Evolutionary conservation across 37 sponge, comb jelly and placozoan genomes (phyloP).

Genomic region (Aplysina aerophoba): DNA sequence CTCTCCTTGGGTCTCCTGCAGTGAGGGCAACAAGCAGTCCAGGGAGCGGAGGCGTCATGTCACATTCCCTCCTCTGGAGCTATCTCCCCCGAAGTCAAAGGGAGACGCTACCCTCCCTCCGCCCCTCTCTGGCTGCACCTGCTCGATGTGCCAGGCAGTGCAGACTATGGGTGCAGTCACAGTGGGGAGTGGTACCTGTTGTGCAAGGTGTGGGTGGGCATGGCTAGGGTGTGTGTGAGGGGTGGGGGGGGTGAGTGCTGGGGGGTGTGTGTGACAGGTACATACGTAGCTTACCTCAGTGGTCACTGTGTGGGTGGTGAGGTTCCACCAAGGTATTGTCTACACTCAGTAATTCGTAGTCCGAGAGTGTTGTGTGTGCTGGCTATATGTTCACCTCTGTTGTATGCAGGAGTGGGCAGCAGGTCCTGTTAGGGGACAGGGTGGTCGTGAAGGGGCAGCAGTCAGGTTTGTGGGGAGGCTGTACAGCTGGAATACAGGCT

Average conservation of each 20-base stretch:
- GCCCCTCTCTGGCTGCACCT: constrained; percentile 75
- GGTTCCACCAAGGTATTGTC: not conserved
- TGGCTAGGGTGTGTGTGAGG: not conserved
- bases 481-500: too few species aligned
- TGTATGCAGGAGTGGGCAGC: constrained; percentile 78
- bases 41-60: constrained; percentile 23
- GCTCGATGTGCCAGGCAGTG: constrained; percentile 77
- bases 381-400: not conserved
- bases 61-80: constrained; percentile 53
- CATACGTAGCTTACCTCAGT: too few species aligned
- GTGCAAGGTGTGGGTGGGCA: too few species aligned
- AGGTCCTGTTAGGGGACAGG: constrained; percentile 76
- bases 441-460: constrained; percentile 82
- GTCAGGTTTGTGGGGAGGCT: constrained; percentile 29
- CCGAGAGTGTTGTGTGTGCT: not conserved
- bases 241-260: not conserved
- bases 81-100: constrained; percentile 4
- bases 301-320: too few species aligned
- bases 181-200: constrained; percentile 13
- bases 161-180: constrained; percentile 83
- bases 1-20: not conserved
- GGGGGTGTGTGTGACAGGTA: too few species aligned
- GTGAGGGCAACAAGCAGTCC: not conserved
- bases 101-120: constrained; percentile 73
- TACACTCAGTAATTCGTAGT: not conserved